These are phyloP conservation scores for Antennarius maculatus DNA, from an alignment of 2,797 vertebrate species.

Conservation along the genomic window DNA sequence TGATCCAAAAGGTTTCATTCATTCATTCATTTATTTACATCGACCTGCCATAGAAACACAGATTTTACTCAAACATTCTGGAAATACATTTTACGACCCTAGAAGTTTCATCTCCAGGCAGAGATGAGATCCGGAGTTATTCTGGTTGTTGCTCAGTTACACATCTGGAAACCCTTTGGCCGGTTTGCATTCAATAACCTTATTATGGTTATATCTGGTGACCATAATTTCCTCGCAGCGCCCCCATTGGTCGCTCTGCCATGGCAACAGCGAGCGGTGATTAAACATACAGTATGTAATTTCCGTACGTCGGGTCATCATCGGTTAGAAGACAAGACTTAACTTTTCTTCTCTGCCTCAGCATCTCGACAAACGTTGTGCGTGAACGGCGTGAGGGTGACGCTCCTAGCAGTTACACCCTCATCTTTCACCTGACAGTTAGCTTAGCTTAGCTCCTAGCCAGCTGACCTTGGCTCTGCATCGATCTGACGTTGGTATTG, in stretches of 20 bases:
- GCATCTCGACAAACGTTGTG: background rate
- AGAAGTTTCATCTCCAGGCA: slow-evolving; percentile 15
- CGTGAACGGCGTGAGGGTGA: background rate
- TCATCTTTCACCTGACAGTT: too few species aligned
- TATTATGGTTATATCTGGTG: slow-evolving; percentile 22
- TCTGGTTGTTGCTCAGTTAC: slow-evolving; percentile 45
- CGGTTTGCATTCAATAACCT: slow-evolving; percentile 24
- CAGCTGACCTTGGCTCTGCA: slow-evolving; percentile 54
- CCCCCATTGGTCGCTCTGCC: slow-evolving; percentile 22
- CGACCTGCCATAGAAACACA: slow-evolving; percentile 1
- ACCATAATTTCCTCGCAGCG: slow-evolving; percentile 9
- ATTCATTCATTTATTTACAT: background rate
- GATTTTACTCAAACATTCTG: slow-evolving; percentile 25
- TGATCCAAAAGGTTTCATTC: too few species aligned
- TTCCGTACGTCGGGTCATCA: slow-evolving; percentile 32
- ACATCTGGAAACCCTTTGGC: slow-evolving; percentile 37
- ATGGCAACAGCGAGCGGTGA: slow-evolving; percentile 32
- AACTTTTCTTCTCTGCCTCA: slow-evolving; percentile 7
- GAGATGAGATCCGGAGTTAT: slow-evolving; percentile 27
- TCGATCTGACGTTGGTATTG: slow-evolving; percentile 61
- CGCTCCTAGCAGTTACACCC: background rate
- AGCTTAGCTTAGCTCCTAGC: slow-evolving; percentile 32
- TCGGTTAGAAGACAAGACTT: slow-evolving; percentile 4
- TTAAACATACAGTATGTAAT: slow-evolving; percentile 32
- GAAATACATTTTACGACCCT: slow-evolving; percentile 43